Evolutionary conservation across 2,113 vertebrate genomes (phyloP).

Genomic region (Dicrurus megarhynchus): DNA sequence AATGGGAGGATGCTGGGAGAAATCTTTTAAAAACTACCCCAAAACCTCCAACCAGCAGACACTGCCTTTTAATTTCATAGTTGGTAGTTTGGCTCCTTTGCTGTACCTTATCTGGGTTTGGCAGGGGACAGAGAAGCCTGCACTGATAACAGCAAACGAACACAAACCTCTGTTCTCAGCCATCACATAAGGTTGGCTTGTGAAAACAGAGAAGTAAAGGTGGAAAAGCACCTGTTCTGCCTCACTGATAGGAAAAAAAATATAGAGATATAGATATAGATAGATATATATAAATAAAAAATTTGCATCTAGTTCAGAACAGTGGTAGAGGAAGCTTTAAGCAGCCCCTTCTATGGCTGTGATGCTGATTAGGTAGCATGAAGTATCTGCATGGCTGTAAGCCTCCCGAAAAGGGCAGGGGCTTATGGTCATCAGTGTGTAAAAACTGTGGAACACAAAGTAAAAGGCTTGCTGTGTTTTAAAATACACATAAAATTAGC

Average conservation of each 20-base stretch:
- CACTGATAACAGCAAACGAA: not conserved
- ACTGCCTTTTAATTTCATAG: not conserved
- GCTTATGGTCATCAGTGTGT: not conserved
- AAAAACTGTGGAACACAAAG: not conserved
- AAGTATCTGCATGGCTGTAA: not conserved
- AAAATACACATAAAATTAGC: not conserved
- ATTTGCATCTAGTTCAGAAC: not conserved
- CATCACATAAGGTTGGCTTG: fast-evolving
- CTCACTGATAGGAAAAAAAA: not conserved
- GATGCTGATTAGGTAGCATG: not conserved
- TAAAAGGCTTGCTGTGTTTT: not conserved
- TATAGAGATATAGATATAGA: not conserved
- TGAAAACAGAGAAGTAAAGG: not conserved
- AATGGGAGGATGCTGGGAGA: not conserved
- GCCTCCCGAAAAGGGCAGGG: not conserved
- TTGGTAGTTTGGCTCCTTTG: not conserved
- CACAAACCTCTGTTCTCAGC: not conserved
- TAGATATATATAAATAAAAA: not conserved
- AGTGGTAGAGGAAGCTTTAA: not conserved
- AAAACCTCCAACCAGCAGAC: not conserved
- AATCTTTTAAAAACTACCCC: not conserved
- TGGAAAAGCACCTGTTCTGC: not conserved
- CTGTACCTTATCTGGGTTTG: not conserved
- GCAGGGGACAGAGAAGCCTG: not conserved
- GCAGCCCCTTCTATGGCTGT: not conserved